A percentile compares a stretch with the other conserved stretches of the same genome.
phyloP scores from a whole-genome alignment of 2,888 invertebrate species.

The Pyrochroa serraticornis region DNA sequence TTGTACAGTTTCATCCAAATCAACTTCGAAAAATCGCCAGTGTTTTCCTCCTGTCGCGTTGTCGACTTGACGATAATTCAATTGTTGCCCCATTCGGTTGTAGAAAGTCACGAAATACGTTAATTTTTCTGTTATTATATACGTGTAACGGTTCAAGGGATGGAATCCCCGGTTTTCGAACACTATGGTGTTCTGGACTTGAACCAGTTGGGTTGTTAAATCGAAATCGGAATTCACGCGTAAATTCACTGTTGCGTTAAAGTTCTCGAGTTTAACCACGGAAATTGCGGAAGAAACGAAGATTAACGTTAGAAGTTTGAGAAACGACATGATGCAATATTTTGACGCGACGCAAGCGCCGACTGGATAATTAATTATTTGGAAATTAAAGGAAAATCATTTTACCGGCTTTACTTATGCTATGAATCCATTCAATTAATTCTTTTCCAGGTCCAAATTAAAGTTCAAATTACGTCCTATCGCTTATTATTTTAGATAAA shows the following conservation, averaged over 20 bases:
- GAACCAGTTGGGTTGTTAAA: conserved; percentile 4
- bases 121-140: neutral
- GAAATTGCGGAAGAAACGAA: neutral
- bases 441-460: neutral
- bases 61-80: neutral
- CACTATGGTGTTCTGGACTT: neutral
- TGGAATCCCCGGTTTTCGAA: conserved; percentile 1
- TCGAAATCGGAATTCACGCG: conserved; percentile 4
- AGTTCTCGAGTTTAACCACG: neutral
- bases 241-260: conserved; percentile 2
- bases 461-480: too few relatives aligned
- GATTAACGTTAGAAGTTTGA: neutral
- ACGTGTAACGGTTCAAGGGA: neutral
- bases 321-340: too few relatives aligned
- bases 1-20: neutral
- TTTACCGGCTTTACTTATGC: neutral
- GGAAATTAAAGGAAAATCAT: neutral
- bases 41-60: neutral
- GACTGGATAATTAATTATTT: neutral
- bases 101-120: neutral
- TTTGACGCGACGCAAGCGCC: too few relatives aligned
- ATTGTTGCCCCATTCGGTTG: neutral
- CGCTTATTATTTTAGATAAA: too few relatives aligned
- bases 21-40: neutral
- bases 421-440: too few relatives aligned